Evolutionary conservation across 1,140 invertebrate species (phyloP).

Genomic region (Cydia strobilella): DNA sequence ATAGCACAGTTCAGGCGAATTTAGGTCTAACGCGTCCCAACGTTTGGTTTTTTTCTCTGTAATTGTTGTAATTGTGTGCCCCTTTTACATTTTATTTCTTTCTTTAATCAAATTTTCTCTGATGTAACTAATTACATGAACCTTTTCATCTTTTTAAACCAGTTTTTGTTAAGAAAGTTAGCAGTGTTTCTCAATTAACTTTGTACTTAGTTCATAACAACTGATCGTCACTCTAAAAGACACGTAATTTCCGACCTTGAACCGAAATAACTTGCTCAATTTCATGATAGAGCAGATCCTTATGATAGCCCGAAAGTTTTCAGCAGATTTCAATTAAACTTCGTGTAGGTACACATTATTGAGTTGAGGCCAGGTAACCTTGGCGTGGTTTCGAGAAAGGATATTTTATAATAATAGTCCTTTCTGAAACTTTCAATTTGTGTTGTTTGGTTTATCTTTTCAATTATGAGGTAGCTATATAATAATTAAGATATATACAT

Average conservation of each 20-base stretch:
- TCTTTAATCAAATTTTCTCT: too few species aligned
- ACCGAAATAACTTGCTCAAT: conserved; percentile 24
- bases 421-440: background rate
- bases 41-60: too few species aligned
- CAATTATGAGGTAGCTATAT: too few species aligned
- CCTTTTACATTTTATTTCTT: too few species aligned
- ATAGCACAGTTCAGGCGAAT: too few species aligned
- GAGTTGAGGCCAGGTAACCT: background rate
- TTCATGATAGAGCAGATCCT: conserved; percentile 15
- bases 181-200: background rate
- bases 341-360: conserved; percentile 24
- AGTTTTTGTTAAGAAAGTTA: background rate
- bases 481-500: too few species aligned
- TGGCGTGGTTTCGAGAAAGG: background rate
- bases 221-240: conserved; percentile 12
- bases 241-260: conserved; percentile 17
- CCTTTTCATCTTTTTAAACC: background rate
- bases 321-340: conserved; percentile 20
- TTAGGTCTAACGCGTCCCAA: too few species aligned
- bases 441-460: too few species aligned
- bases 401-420: conserved; percentile 1
- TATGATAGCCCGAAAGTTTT: conserved; percentile 14
- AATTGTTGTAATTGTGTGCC: too few species aligned
- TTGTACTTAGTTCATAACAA: background rate
- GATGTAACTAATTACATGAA: too few species aligned